These are phyloP conservation scores for Stegostoma tigrinum DNA, from an alignment of 2,113 vertebrate genomes.

Conservation along the genomic window DNA sequence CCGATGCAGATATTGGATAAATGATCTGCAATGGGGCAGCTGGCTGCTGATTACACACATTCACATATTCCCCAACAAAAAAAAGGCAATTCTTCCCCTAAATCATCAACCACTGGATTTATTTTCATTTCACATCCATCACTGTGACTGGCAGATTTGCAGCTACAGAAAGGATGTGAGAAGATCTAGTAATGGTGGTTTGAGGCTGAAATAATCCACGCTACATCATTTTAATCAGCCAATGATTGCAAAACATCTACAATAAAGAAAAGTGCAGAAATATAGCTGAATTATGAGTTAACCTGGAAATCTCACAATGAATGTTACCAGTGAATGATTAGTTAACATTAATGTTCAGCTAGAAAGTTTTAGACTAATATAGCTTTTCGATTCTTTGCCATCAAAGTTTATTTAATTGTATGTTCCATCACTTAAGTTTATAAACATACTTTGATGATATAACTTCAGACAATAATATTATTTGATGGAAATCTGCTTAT, in stretches of 20 bases:
- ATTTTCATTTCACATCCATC: conserved; percentile 37
- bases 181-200: conserved; percentile 32
- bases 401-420: not conserved
- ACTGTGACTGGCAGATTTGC: conserved; percentile 35
- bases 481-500: not conserved
- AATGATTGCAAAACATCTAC: conserved; percentile 20
- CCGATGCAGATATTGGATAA: conserved; percentile 45
- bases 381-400: not conserved
- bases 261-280: not conserved
- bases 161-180: conserved; percentile 16
- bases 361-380: not conserved
- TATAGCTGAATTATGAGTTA: not conserved
- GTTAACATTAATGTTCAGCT: conserved; percentile 2
- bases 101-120: conserved; percentile 37
- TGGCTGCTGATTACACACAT: conserved; percentile 36
- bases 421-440: not conserved
- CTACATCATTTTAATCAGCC: conserved; percentile 24
- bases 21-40: conserved; percentile 38
- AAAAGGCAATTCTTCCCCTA: conserved; percentile 37
- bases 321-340: not conserved
- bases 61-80: conserved; percentile 37
- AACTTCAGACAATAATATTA: not conserved
- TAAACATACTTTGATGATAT: not conserved
- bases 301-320: not conserved
- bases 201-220: not conserved